Conservation (phyloP, 2,113 vertebrate species). For the Petroica traversi region DNA sequence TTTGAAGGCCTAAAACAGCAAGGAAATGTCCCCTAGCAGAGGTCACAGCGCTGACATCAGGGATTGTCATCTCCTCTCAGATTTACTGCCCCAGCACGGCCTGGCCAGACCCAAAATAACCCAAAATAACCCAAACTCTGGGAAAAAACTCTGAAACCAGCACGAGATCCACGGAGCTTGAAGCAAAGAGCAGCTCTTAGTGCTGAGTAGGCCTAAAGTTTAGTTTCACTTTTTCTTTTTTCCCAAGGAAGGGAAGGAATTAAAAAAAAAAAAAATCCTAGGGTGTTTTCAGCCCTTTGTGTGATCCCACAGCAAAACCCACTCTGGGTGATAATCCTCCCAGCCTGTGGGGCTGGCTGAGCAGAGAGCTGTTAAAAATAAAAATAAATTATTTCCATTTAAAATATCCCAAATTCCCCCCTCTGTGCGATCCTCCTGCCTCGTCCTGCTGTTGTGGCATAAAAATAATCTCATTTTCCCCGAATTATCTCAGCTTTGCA, state of each 20-base stretch:
- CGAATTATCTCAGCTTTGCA: neutral
- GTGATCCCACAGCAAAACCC: neutral
- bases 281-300: neutral
- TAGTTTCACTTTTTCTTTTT: slow-evolving; percentile 59
- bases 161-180: neutral
- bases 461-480: neutral
- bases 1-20: neutral
- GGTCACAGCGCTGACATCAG: neutral
- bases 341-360: neutral
- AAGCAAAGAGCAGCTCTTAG: neutral
- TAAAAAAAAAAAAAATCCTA: neutral
- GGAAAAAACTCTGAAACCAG: neutral
- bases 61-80: neutral
- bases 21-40: neutral
- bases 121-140: neutral
- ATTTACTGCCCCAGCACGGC: neutral
- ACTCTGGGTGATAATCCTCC: neutral
- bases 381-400: neutral
- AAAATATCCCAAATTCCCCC: fast-evolving
- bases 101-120: neutral
- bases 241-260: neutral
- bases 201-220: slow-evolving; percentile 30
- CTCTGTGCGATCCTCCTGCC: fast-evolving
- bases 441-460: fast-evolving
- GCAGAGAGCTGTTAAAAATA: neutral